Base-by-base conservation (phyloP, 2,888 invertebrate genomes). In the Xylophagus ater region DNA sequence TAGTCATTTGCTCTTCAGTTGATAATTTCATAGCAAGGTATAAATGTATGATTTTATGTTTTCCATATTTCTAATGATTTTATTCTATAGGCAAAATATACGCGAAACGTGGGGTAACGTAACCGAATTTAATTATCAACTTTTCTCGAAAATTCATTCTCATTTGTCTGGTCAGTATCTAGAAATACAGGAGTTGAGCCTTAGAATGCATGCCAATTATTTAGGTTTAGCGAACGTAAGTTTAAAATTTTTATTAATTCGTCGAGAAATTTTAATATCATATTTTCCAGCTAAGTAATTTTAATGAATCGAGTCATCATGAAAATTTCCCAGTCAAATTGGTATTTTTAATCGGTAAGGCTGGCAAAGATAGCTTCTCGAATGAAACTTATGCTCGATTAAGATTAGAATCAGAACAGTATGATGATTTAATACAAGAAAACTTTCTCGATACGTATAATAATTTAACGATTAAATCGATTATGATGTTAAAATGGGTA, bases 401-500 rank as follows among this genome's bases (percentile, higher is more conserved):
- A 18, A 68, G 72, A 30, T 72, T 74, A 28, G 87, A 88, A 57
- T 74, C 72, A 15, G 67, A 71, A 3, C 68, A 67, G 37, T 78
- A 77, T 54, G 76, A 78, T 14, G 88, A 89, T 59, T 71, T 89
- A 9, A 78, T 89, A 36, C 85, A 88, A 61, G 87, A 87, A 56
- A 76, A 74, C 29, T 89, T 89, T 56, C 60, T 79, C 25, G 89
- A 89, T 59, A 78, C 83, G 0, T 88, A 89, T 56, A 83, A 87
- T 59, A 89, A 89, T 70, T 68, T 88, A 47, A 89, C 88, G 0
- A 55, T 89, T 18, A 89, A 89, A 58, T 82, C 86, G 31, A 76
- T 86, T 9, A 79, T 85, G 76, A 76, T 88, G 70, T 58, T 89
- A 41, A 88, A 88, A 57, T 81, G 86, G 79, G 77, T 82, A 15